Evolutionary conservation across 2,888 invertebrate species (phyloP).

Genomic region (Calameuta idolon): DNA sequence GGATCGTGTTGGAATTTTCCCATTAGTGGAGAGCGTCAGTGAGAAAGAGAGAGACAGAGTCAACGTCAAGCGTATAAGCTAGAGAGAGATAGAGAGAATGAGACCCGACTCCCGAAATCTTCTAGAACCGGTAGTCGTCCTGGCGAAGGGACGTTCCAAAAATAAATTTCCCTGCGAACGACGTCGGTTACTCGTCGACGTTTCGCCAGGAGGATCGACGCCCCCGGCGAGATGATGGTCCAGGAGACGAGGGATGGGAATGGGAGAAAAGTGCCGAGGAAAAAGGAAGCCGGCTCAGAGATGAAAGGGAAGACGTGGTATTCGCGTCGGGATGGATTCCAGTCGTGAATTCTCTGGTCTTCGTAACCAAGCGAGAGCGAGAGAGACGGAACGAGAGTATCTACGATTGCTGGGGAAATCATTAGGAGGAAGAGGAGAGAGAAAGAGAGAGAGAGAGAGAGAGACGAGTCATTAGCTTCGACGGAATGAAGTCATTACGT

Average conservation of each 20-base stretch:
- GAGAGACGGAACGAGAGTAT: not conserved
- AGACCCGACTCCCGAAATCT: not conserved
- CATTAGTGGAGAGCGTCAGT: conserved; percentile 15
- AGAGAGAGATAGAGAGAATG: not conserved
- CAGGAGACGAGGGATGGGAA: not conserved
- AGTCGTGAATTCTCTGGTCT: not conserved
- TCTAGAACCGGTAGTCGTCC: not conserved
- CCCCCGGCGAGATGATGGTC: not conserved
- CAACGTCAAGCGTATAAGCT: too few species aligned
- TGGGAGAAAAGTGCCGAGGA: not conserved
- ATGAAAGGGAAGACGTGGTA: not conserved
- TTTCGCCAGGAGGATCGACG: not conserved
- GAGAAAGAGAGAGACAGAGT: not conserved
- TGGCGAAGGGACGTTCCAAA: not conserved
- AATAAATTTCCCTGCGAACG: not conserved
- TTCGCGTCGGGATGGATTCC: not conserved
- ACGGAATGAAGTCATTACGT: not conserved
- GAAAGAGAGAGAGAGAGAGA: not conserved
- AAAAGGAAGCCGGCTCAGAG: not conserved
- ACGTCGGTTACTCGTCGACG: not conserved
- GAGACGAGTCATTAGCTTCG: not conserved
- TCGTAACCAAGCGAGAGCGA: not conserved
- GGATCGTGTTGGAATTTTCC: conserved; percentile 43
- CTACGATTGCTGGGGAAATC: not conserved
- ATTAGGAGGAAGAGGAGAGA: not conserved